Conservation (phyloP, 2,113 vertebrate genomes). For the Lepidothrix coronata region DNA sequence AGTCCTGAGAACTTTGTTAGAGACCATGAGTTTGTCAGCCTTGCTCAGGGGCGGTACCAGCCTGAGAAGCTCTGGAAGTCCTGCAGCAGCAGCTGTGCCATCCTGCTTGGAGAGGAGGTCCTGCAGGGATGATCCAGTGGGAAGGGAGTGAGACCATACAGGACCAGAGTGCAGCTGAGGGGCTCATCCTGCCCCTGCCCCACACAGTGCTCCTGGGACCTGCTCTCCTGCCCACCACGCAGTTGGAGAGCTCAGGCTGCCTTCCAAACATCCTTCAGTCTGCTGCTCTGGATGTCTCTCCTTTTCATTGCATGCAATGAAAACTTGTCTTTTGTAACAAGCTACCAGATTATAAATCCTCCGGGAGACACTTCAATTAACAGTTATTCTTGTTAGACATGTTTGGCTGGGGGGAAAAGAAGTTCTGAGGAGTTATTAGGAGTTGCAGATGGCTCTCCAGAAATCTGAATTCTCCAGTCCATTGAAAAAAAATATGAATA, state of each 20-base stretch:
- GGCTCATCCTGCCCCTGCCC: background rate
- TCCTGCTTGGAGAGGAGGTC: accelerated
- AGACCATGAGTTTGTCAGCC: background rate
- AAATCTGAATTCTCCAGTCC: background rate
- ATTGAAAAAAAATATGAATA: background rate
- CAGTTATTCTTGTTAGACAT: constrained; percentile 40
- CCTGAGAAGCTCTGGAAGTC: background rate
- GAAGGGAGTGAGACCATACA: background rate
- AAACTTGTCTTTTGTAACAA: constrained; percentile 2
- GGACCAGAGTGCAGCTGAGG: accelerated
- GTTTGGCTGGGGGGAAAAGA: constrained; percentile 16
- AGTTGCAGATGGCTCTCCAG: constrained; percentile 6
- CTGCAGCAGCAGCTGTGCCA: background rate
- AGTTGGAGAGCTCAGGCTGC: background rate
- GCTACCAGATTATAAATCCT: constrained; percentile 56
- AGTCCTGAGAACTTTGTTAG: background rate
- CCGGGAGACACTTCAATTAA: background rate
- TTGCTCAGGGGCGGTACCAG: background rate
- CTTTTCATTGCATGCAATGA: background rate
- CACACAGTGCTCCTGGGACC: background rate
- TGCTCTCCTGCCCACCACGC: accelerated
- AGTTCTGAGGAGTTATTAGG: constrained; percentile 1
- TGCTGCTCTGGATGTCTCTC: background rate
- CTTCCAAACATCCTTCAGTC: background rate
- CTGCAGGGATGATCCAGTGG: background rate